Evolutionary conservation across 2,797 vertebrate genomes (phyloP).

Genomic region (Onychomys arenicola): DNA sequence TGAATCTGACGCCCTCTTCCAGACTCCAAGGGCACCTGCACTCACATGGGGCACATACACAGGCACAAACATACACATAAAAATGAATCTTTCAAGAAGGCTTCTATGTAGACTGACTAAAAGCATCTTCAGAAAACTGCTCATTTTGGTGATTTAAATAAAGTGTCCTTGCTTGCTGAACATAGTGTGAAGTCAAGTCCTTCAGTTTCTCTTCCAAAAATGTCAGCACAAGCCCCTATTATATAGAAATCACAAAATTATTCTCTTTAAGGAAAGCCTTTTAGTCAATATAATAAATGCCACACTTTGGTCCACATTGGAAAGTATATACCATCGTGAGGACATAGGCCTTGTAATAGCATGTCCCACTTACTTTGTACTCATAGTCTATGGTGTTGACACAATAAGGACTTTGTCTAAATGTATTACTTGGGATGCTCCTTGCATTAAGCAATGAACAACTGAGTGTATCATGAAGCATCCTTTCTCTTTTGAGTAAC

Average conservation of each 20-base stretch:
- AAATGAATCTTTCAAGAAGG: neutral
- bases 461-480: neutral
- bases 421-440: neutral
- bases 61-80: neutral
- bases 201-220: neutral
- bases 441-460: neutral
- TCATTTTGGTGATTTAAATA: neutral
- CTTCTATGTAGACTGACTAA: neutral
- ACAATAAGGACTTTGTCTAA: neutral
- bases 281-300: neutral
- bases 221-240: neutral
- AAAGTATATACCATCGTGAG: neutral
- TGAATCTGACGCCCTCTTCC: neutral
- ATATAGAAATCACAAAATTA: neutral
- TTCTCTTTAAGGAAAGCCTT: neutral
- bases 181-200: neutral
- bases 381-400: neutral
- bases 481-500: constrained; percentile 2
- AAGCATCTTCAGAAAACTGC: neutral
- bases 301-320: neutral
- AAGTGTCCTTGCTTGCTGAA: neutral
- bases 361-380: no score
- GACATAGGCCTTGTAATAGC: neutral
- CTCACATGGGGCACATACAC: no score
- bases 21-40: neutral